phyloP scores from a whole-genome alignment of 92 coral and sea anemone genomes.

The Zoanthus sociatus region DNA sequence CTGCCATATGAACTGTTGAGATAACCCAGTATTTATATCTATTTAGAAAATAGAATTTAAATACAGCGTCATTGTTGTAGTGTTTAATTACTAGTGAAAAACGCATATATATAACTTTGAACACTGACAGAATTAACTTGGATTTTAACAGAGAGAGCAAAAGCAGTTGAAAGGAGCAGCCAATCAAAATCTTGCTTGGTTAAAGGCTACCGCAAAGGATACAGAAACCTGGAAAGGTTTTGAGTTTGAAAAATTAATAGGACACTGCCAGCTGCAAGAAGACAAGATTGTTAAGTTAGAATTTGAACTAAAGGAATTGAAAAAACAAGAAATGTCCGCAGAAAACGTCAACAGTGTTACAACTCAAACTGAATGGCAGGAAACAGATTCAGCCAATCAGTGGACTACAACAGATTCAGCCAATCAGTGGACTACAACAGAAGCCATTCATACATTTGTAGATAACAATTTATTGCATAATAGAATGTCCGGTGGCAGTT shows the following conservation, averaged over 20 bases:
- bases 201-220: constrained; percentile 57
- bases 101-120: no score
- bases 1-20: no score
- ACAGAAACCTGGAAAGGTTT: constrained; percentile 64
- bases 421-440: neutral
- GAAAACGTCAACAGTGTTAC: neutral
- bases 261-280: constrained; percentile 78
- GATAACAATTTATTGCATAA: neutral
- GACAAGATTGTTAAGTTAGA: constrained; percentile 75
- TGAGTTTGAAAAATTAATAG: constrained; percentile 61
- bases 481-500: neutral
- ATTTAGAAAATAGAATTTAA: no score
- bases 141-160: constrained; percentile 80
- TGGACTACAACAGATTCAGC: constrained; percentile 6
- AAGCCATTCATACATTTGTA: neutral
- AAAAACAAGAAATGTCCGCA: constrained; percentile 36
- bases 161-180: constrained; percentile 81
- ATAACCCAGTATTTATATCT: no score
- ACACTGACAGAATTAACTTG: neutral
- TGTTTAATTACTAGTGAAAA: no score
- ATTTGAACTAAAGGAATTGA: constrained; percentile 66
- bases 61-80: no score
- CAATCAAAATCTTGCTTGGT: constrained; percentile 56
- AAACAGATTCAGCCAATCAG: neutral
- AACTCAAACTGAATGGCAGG: constrained; percentile 23